These are phyloP conservation scores for Zapornia atra DNA, from an alignment of 2,113 vertebrate genomes.

Conservation along the genomic window DNA sequence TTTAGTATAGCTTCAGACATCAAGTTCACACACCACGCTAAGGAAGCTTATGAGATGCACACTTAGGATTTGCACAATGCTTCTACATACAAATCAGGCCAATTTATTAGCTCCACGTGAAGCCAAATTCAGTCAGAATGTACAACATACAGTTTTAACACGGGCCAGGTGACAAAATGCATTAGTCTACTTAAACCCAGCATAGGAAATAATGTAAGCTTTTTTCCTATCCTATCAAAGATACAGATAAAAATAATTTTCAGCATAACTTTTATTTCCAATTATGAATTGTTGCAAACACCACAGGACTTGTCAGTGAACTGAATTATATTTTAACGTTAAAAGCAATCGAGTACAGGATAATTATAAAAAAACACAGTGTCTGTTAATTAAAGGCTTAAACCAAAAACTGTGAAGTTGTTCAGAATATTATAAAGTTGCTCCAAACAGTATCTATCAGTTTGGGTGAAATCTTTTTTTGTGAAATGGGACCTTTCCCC, in stretches of 20 bases:
- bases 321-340: background rate
- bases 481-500: background rate
- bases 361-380: background rate
- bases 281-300: background rate
- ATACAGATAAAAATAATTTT: background rate
- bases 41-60: background rate
- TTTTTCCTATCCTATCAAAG: background rate
- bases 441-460: background rate
- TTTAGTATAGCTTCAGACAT: background rate
- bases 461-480: background rate
- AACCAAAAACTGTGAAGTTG: background rate
- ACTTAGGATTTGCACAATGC: background rate
- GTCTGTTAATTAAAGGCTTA: background rate
- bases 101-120: background rate
- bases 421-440: background rate
- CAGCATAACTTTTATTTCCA: background rate
- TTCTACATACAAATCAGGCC: background rate
- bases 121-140: background rate
- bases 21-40: background rate
- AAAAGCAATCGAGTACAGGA: background rate
- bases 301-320: background rate
- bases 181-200: conserved; percentile 12
- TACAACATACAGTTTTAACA: background rate
- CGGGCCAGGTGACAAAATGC: background rate
- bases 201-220: background rate